Conservation (phyloP, 2,113 vertebrate genomes). For the Colinus virginianus region DNA sequence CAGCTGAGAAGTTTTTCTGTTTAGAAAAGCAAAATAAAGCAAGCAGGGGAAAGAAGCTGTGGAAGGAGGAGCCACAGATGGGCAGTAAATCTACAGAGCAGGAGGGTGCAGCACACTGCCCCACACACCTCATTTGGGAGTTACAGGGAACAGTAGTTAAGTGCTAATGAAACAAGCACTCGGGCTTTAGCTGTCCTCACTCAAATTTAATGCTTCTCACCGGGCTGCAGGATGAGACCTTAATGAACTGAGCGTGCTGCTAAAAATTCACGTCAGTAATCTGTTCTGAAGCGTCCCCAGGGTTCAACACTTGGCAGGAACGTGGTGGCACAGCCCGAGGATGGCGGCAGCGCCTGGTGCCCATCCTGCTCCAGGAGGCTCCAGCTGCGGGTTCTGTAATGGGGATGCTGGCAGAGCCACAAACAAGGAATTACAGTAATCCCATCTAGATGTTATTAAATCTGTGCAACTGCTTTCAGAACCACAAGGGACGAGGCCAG, state of each 20-base stretch:
- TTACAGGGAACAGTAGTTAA: not conserved
- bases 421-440: not conserved
- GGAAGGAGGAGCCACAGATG: not conserved
- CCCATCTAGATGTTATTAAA: not conserved
- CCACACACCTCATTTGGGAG: accelerated
- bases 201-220: not conserved
- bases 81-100: not conserved
- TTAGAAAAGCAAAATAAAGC: not conserved
- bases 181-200: not conserved
- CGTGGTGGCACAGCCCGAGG: accelerated
- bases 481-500: not conserved
- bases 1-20: not conserved
- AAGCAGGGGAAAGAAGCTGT: not conserved
- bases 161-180: not conserved
- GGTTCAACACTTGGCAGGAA: not conserved
- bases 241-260: not conserved
- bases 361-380: no score
- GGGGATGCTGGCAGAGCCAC: not conserved
- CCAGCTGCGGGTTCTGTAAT: not conserved
- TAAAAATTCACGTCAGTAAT: not conserved
- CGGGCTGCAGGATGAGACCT: not conserved
- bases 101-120: not conserved
- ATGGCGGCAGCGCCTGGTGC: not conserved
- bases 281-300: not conserved
- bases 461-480: not conserved